A percentile compares a stretch with the other conserved stretches of the same genome.
Conservation (phyloP, 1,140 invertebrate genomes). For the Aphelinus certus region DNA sequence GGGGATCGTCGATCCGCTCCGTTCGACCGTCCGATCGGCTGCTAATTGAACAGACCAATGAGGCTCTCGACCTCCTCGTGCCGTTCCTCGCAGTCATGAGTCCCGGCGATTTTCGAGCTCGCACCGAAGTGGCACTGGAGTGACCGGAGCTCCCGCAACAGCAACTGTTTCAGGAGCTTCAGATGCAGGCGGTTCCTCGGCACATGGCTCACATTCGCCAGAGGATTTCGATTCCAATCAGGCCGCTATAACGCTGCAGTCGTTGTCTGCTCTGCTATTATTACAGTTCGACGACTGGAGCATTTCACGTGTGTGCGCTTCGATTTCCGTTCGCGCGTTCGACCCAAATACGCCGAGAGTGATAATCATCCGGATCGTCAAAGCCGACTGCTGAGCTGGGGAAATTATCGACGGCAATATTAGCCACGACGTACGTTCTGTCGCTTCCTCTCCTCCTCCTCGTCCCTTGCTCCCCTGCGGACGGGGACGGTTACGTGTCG, state of each 20-base stretch:
- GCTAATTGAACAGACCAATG: too few relatives aligned
- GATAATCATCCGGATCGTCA: not conserved
- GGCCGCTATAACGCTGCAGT: not conserved
- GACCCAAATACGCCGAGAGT: not conserved
- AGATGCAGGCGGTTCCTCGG: too few relatives aligned
- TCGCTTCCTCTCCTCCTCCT: not conserved
- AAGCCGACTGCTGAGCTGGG: not conserved
- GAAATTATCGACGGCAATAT: slow-evolving; percentile 12
- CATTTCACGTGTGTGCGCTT: not conserved
- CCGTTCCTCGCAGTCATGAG: too few relatives aligned
- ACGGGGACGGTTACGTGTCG: not conserved
- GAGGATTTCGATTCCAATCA: too few relatives aligned
- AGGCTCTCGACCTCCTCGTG: too few relatives aligned
- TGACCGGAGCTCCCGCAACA: too few relatives aligned
- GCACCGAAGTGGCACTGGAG: too few relatives aligned
- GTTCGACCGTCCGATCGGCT: too few relatives aligned
- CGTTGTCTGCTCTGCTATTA: not conserved
- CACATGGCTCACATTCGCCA: too few relatives aligned
- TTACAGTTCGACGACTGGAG: not conserved
- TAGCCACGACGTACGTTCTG: not conserved
- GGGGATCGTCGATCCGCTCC: too few relatives aligned
- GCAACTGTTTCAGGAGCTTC: too few relatives aligned
- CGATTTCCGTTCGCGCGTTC: not conserved
- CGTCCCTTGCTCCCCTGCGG: not conserved
- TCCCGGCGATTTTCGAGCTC: too few relatives aligned